A percentile compares a stretch with the other conserved stretches of the same genome.
Evolutionary conservation across 2,888 invertebrate species (phyloP).

Genomic region (Eupeodes latifasciatus): DNA sequence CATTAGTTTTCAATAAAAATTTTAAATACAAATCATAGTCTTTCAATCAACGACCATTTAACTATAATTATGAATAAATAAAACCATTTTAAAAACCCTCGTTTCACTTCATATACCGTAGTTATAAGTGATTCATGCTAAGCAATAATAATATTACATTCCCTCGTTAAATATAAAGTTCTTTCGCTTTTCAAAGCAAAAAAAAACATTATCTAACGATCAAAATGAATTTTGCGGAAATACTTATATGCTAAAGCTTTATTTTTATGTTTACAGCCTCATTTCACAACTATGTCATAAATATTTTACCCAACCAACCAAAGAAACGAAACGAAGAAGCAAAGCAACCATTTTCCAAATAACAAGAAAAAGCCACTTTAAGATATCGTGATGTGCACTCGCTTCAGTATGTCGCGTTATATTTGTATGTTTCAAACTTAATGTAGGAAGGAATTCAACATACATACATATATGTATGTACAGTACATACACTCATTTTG

Average conservation of each 20-base stretch:
- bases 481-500: conserved; percentile 13
- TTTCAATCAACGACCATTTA: no score
- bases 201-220: conserved; percentile 31
- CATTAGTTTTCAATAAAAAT: no score
- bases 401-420: conserved; percentile 5
- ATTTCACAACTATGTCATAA: conserved; percentile 52
- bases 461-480: not conserved
- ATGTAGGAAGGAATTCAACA: conserved; percentile 5
- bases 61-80: no score
- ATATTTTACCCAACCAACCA: conserved; percentile 37
- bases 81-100: no score
- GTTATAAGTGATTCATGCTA: not conserved
- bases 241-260: conserved; percentile 59
- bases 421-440: conserved; percentile 28
- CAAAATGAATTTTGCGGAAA: conserved; percentile 65
- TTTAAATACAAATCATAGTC: no score
- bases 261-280: conserved; percentile 67
- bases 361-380: conserved; percentile 19
- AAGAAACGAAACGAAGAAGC: not conserved
- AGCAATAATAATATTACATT: not conserved
- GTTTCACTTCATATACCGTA: no score
- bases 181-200: not conserved
- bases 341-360: conserved; percentile 26
- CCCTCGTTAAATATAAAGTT: not conserved
- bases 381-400: conserved; percentile 5